Conservation (phyloP, 64 coral and sea anemone species). For the Acropora tenuis region DNA sequence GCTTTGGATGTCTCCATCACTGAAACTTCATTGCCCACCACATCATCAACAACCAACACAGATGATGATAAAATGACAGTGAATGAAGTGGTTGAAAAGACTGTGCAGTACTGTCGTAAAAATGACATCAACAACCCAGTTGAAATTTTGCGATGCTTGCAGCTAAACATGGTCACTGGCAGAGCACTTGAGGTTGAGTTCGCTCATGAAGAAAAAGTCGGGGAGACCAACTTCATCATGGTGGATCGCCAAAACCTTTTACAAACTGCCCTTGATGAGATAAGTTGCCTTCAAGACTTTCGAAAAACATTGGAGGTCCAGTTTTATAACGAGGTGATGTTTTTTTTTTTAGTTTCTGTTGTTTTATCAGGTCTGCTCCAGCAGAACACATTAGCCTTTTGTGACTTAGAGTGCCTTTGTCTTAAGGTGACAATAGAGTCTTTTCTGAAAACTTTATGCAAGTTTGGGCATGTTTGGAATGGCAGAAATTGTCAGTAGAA, state of each 20-base stretch:
- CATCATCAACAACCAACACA: neutral
- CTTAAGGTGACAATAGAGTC: too few species aligned
- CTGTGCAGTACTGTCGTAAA: neutral
- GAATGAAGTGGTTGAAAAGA: neutral
- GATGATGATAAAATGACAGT: neutral
- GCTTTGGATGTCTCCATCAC: neutral
- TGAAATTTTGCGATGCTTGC: constrained; percentile 48
- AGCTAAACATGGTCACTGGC: constrained; percentile 52
- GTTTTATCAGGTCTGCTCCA: neutral
- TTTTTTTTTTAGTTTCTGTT: neutral
- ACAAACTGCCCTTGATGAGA: constrained; percentile 52
- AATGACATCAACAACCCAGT: constrained; percentile 35
- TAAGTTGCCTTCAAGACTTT: constrained; percentile 14
- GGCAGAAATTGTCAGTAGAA: too few species aligned
- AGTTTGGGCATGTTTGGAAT: too few species aligned
- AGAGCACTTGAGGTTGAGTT: constrained; percentile 44
- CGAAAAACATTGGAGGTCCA: constrained; percentile 56
- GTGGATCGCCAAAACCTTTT: constrained; percentile 43
- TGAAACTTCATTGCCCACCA: neutral
- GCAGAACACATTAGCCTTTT: too few species aligned
- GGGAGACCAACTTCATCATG: constrained; percentile 52
- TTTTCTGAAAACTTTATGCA: too few species aligned
- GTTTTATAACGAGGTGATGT: constrained; percentile 56
- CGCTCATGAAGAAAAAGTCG: constrained; percentile 9
- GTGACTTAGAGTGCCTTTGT: too few species aligned